A percentile compares a stretch with the other conserved stretches of the same genome.
Evolutionary conservation across 2,797 vertebrate genomes (phyloP).

Genomic region (Eremophila alpestris): DNA sequence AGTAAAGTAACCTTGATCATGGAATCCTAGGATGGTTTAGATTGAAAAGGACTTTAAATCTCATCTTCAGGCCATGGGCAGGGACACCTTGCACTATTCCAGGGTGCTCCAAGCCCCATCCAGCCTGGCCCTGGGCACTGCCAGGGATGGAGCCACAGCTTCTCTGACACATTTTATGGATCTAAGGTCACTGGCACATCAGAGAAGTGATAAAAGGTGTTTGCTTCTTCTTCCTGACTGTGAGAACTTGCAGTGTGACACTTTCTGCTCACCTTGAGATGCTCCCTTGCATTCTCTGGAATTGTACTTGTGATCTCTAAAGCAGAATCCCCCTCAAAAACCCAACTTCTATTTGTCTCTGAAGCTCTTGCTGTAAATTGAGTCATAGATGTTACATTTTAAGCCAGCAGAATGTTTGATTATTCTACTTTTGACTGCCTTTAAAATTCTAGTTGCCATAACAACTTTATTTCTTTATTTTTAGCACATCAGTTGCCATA

Average conservation of each 20-base stretch:
- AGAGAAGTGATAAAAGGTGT: background rate
- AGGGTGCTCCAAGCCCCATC: rapidly evolving
- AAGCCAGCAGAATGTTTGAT: conserved; percentile 78
- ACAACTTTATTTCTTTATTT: conserved; percentile 86
- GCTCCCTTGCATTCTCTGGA: background rate
- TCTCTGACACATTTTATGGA: background rate
- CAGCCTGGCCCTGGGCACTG: background rate
- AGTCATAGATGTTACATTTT: conserved; percentile 79
- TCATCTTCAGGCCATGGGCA: background rate
- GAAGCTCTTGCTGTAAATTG: conserved; percentile 71
- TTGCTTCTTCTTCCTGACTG: background rate
- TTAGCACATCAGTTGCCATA: conserved; percentile 81
- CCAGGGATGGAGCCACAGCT: background rate
- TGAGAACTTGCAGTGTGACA: background rate
- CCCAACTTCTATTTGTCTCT: conserved; percentile 43
- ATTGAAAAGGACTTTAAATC: background rate
- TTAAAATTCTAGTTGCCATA: conserved; percentile 84
- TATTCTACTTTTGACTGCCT: conserved; percentile 80
- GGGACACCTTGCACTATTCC: background rate
- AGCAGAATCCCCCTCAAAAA: conserved; percentile 13
- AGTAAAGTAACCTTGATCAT: background rate
- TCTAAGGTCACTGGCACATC: background rate
- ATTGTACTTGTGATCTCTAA: background rate
- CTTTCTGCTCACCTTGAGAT: background rate
- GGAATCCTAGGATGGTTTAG: background rate